Percentiles rank a stretch among this genome's conserved stretches.
Evolutionary conservation across 2,888 invertebrate genomes (phyloP).

Genomic region (Rhamphomyia laevipes): DNA sequence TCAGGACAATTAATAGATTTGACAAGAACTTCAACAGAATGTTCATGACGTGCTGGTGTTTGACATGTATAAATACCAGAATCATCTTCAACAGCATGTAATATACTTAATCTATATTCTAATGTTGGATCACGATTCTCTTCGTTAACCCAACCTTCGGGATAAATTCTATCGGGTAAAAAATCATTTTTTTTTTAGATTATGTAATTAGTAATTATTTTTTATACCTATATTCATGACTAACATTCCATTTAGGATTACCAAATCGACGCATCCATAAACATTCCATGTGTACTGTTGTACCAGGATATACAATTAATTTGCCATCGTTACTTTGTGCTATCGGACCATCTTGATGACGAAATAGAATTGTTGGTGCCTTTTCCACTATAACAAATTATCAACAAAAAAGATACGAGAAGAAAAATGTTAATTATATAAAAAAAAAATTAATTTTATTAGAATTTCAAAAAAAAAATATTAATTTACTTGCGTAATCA

Average conservation of each 20-base stretch:
- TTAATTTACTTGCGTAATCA: constrained; percentile 60
- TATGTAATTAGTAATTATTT: too few relatives aligned
- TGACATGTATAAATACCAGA: constrained; percentile 75
- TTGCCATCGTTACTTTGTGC: constrained; percentile 79
- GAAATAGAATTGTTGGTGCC: constrained; percentile 71
- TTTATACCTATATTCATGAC: constrained; percentile 48
- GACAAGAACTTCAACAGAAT: constrained; percentile 68
- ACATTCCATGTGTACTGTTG: constrained; percentile 78
- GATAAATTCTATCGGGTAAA: constrained; percentile 44
- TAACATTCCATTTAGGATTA: constrained; percentile 73
- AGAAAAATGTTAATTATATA: background rate
- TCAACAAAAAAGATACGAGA: too few relatives aligned
- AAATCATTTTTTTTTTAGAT: too few relatives aligned
- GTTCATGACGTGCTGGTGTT: constrained; percentile 71
- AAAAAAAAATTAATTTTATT: background rate
- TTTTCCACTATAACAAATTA: constrained; percentile 59
- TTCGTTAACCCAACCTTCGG: constrained; percentile 67
- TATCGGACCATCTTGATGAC: constrained; percentile 71
- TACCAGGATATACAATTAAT: constrained; percentile 73
- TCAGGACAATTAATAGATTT: constrained; percentile 70
- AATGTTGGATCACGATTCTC: constrained; percentile 67
- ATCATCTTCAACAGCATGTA: constrained; percentile 70
- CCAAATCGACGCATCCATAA: constrained; percentile 78
- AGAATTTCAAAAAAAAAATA: background rate
- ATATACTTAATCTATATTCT: constrained; percentile 70